A percentile compares a stretch with the other conserved stretches of the same genome.
phyloP scores from a whole-genome alignment of 2,888 invertebrate species.

The Drosophila nigricruria region DNA sequence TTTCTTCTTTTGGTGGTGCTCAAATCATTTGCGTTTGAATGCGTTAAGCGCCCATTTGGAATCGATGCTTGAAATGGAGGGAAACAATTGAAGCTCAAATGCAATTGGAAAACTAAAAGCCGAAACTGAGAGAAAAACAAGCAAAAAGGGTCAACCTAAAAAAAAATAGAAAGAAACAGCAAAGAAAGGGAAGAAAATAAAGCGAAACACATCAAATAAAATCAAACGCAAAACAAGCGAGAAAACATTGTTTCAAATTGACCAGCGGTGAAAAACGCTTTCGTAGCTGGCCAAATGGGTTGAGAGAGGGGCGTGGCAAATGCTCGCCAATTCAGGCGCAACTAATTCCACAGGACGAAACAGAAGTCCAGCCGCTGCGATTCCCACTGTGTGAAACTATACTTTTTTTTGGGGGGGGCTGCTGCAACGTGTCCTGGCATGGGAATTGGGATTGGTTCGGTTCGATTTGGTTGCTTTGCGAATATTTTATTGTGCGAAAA shows the following conservation, averaged over 20 bases:
- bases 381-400: slow-evolving; percentile 59
- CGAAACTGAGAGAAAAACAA: slow-evolving; percentile 4
- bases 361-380: slow-evolving; percentile 14
- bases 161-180: background rate
- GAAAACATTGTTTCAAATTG: slow-evolving; percentile 78
- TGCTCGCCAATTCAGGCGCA: slow-evolving; percentile 82
- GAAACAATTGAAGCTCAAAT: slow-evolving; percentile 49
- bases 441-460: slow-evolving; percentile 21
- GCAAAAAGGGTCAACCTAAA: slow-evolving; percentile 44
- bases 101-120: slow-evolving; percentile 55
- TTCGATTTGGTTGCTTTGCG: slow-evolving; percentile 31
- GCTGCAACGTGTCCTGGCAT: slow-evolving; percentile 31
- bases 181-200: slow-evolving; percentile 41
- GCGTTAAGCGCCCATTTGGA: slow-evolving; percentile 33
- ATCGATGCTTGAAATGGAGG: slow-evolving; percentile 13
- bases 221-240: slow-evolving; percentile 79
- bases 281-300: slow-evolving; percentile 32
- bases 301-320: slow-evolving; percentile 50
- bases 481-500: slow-evolving; percentile 83
- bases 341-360: slow-evolving; percentile 69
- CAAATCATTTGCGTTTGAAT: slow-evolving; percentile 65
- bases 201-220: slow-evolving; percentile 72
- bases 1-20: slow-evolving; percentile 6
- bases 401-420: slow-evolving; percentile 9
- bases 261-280: slow-evolving; percentile 64